Base-by-base conservation (phyloP, 2,113 vertebrate genomes). In the Corythornis cristatus region DNA sequence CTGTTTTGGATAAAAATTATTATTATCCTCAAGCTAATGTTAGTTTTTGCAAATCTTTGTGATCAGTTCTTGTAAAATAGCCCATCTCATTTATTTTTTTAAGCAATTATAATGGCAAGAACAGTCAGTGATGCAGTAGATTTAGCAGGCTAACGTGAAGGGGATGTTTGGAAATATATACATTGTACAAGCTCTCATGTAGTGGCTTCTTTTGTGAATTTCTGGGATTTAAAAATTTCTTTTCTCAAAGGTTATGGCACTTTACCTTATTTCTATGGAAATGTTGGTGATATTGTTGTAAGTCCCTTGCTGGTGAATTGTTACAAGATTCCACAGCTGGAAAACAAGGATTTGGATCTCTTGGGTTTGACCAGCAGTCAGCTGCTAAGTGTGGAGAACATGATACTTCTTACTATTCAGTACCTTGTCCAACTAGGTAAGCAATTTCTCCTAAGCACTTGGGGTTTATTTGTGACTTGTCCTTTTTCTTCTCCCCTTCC, bases 211-310 rank as follows among this genome's bases (percentile, higher is more conserved):
- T 77, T 86, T 67, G 11, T 79, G 18, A 70, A 37, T 80, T 80
- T 76, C 29, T 75, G 3, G 23, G 7, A 12, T 4, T 3, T 33
- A 79, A 88, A 83, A 88, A 31, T 79, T 76, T 88, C 79, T 71
- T 94, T 85, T 86, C 6, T 95, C 83, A 17, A 97, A 99, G 99
- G 99, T 88, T 99, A 99, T 95, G 99, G 99, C 97, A 98, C 98
- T 98, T 99, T 99, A 98, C 99, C 99, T 51, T 99, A 99, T 96
- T 99, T 99, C 98, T 99, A 99, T 95, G 99, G 99, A 84, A 99
- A 99, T 86, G 99, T 99, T 20, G 98, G 99, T 42, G 99, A 99
- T 88, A 98, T 99, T 90, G 98, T 99, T 79, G 98, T 99, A 96
- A 99, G 99, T 97, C 99, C 99, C 77, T 98, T 99, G 95, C 98